These are phyloP conservation scores for Coptodon bakossiorum DNA, from an alignment of 2,113 vertebrate species.

Conservation along the genomic window DNA sequence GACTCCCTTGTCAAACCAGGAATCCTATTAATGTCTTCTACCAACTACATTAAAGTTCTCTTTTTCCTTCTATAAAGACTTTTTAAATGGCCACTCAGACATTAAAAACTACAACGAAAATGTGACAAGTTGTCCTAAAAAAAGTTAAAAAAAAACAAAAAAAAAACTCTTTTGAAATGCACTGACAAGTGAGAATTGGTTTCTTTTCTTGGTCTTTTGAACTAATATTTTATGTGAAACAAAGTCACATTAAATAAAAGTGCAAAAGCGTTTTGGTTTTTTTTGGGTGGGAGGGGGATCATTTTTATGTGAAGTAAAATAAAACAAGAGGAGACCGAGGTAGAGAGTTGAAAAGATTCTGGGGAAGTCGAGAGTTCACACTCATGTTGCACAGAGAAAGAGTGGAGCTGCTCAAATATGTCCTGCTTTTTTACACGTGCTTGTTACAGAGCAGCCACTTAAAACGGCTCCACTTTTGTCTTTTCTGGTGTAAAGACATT, in stretches of 20 bases:
- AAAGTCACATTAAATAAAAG: background rate
- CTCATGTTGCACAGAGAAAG: background rate
- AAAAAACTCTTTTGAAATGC: background rate
- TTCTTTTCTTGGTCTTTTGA: background rate
- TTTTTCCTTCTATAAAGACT: background rate
- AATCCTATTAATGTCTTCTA: conserved; percentile 3
- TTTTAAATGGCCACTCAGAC: conserved; percentile 6
- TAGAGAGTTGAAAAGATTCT: background rate
- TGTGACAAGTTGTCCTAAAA: background rate
- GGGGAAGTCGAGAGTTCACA: background rate
- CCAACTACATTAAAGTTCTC: background rate
- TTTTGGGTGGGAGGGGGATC: fast-evolving
- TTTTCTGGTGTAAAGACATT: conserved; percentile 14
- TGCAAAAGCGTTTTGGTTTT: background rate
- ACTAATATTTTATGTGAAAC: background rate
- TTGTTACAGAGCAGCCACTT: conserved; percentile 32
- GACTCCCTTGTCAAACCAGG: conserved; percentile 2
- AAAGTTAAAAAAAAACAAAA: background rate
- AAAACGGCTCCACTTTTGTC: conserved; percentile 19
- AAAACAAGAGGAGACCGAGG: background rate
- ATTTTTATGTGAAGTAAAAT: background rate
- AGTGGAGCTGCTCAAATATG: background rate
- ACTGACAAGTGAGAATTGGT: background rate
- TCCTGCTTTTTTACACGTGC: background rate
- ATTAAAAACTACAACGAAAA: background rate